Conservation (phyloP, 2,797 vertebrate species). For the Eulemur albifrons region DNA sequence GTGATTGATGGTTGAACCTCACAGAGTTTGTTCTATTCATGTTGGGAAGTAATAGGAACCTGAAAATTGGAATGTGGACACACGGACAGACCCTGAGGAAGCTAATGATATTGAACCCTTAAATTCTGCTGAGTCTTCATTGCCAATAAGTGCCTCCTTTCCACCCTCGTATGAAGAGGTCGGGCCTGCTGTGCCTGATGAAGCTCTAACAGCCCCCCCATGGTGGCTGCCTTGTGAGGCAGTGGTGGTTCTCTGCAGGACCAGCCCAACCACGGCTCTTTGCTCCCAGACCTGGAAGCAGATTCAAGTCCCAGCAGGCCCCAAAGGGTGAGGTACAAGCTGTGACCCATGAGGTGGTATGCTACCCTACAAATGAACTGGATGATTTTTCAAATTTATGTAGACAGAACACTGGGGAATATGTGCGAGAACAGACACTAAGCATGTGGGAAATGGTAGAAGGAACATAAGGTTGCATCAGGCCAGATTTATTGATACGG, state of each 20-base stretch:
- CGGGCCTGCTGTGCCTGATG: not conserved
- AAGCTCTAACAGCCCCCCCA: not conserved
- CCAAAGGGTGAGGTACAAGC: not conserved
- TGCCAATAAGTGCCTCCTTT: not conserved
- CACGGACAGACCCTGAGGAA: not conserved
- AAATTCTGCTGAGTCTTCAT: not conserved
- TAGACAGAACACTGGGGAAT: not conserved
- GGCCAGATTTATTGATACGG: not conserved
- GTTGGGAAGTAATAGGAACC: not conserved
- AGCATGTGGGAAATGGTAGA: not conserved
- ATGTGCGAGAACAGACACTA: not conserved
- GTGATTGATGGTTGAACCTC: not conserved
- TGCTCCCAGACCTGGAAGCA: not conserved
- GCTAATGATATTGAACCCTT: not conserved
- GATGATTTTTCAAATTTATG: not conserved
- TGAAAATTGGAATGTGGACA: not conserved
- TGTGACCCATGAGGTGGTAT: too few species aligned
- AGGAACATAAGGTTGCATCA: not conserved
- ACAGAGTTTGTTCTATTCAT: not conserved
- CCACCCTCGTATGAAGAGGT: not conserved
- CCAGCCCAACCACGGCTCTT: not conserved
- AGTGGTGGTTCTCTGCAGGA: not conserved
- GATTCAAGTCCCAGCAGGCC: not conserved
- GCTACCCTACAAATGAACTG: not conserved
- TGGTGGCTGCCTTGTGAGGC: not conserved